Percentiles rank a stretch among this genome's conserved stretches.
Conservation (phyloP, 2,113 vertebrate genomes). For the Taurulus bubalis region DNA sequence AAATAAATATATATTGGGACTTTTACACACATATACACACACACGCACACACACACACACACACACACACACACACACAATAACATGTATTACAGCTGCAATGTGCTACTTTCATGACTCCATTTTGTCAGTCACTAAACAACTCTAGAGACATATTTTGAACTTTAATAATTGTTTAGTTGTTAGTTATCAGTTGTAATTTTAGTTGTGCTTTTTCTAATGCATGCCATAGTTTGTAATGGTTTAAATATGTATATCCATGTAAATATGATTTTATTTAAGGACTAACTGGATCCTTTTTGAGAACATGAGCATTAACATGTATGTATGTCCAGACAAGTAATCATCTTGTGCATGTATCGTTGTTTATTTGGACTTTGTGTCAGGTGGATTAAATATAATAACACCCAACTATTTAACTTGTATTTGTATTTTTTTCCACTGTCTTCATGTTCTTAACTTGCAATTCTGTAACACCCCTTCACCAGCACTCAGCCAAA, state of each 20-base stretch:
- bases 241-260: not conserved
- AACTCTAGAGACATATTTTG: not conserved
- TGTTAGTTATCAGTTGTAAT: not conserved
- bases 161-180: not conserved
- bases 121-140: not conserved
- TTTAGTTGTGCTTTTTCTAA: not conserved
- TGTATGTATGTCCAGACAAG: not conserved
- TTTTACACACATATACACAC: not conserved
- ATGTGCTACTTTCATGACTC: not conserved
- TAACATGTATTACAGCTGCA: not conserved
- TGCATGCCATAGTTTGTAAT: not conserved
- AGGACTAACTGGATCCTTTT: not conserved
- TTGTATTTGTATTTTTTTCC: not conserved
- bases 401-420: not conserved
- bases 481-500: not conserved
- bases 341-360: not conserved
- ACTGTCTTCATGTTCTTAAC: not conserved
- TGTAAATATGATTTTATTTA: not conserved
- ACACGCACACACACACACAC: not conserved
- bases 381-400: conserved; percentile 27
- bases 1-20: not conserved
- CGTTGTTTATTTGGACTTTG: not conserved
- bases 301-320: not conserved
- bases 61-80: not conserved
- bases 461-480: not conserved